phyloP scores from a whole-genome alignment of 2,113 vertebrate species.

The Urocolius indicus region DNA sequence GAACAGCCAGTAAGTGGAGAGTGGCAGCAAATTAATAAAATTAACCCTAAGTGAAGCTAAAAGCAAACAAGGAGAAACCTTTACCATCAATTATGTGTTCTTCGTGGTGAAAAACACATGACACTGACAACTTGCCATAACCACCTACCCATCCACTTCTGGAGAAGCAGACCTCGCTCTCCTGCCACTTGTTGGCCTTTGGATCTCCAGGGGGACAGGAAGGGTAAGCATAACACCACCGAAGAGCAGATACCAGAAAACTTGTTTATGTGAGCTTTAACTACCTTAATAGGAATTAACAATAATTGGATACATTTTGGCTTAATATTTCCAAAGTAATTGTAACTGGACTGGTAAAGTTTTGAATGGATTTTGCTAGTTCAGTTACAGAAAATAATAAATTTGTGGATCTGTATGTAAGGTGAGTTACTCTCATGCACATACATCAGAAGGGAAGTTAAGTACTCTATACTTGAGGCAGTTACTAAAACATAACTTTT shows the following conservation, averaged over 20 bases:
- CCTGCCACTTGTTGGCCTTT: background rate
- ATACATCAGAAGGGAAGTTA: background rate
- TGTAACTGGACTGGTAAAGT: background rate
- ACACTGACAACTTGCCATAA: background rate
- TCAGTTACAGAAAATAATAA: background rate
- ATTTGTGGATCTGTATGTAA: background rate
- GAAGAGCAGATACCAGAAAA: background rate
- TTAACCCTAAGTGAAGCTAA: background rate
- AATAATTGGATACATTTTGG: background rate
- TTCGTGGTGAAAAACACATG: background rate
- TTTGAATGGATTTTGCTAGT: background rate
- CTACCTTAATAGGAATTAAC: background rate
- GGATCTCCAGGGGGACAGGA: background rate
- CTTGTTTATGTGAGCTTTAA: background rate
- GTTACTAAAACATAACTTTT: background rate
- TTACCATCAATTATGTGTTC: background rate
- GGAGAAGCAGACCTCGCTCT: background rate
- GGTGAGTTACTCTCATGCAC: background rate
- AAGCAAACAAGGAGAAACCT: background rate
- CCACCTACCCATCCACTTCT: background rate
- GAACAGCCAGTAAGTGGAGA: background rate
- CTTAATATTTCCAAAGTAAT: background rate
- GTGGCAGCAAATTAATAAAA: background rate
- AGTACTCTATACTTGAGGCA: background rate
- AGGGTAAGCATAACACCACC: background rate